Evolutionary conservation across 2,113 vertebrate genomes (phyloP), one percentile per base, ranked within the genome.

Genomic region (Sturnus vulgaris): DNA sequence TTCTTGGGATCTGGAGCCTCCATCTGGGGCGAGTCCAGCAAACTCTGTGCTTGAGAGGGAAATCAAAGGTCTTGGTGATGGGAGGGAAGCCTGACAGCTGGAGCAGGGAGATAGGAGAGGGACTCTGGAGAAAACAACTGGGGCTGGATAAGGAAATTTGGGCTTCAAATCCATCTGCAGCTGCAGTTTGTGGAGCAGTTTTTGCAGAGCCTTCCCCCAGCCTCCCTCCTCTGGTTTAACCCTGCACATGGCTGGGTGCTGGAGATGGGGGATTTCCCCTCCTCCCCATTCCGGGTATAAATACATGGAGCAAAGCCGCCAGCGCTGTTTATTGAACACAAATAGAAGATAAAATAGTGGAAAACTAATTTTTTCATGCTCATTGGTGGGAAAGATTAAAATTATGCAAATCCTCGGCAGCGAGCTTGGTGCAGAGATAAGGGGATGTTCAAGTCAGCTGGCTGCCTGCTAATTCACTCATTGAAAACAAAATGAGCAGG

Each of bases 311-410:
- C 86, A 31, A 65, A 96, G 87, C 94, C 8, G 1, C 93, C 88
- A 73, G 79, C 93, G 78, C 66, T 96, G 95, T 96, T 96, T 96
- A 89, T 93, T 85, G 94, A 95, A 75, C 94, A 92, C 93, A 96
- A 96, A 97, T 35, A 92, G 97, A 50, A 97, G 96, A 97, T 96
- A 92, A 96, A 97, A 92, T 94, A 96, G 91, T 94, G 93, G 97
- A 95, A 95, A 97, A 93, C 96, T 96, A 94, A 96, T 95, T 96
- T 95, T 95, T 97, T 96, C 96, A 95, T 86, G 96, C 96, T 97
- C 92, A 96, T 97, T 97, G 97, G 97, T 97, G 97, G 91, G 97
- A 96, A 96, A 97, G 97, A 97, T 97, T 97, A 97, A 97, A 97
- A 97, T 97, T 97, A 97, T 97, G 97, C 96, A 97, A 97, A 97